Conservation (phyloP, 1,140 invertebrate species). For the Acarapis woodi region DNA sequence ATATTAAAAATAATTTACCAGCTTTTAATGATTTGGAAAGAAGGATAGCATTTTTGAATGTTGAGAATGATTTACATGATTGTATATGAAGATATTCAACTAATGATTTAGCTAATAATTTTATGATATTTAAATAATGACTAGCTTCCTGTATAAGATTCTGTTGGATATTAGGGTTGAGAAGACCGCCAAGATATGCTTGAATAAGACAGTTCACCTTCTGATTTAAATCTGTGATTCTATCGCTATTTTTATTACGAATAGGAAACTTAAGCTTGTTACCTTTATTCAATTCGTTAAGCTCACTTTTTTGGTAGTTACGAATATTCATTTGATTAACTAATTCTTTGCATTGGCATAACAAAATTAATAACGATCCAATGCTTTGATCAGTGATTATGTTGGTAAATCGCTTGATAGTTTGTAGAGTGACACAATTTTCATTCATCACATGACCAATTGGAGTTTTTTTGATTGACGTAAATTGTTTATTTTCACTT, state of each 20-base stretch:
- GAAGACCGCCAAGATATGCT: conserved; percentile 34
- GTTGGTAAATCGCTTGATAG: conserved; percentile 26
- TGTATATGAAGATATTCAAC: conserved; percentile 17
- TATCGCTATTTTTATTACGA: conserved; percentile 25
- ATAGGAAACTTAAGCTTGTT: conserved; percentile 23
- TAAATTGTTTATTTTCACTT: conserved; percentile 22
- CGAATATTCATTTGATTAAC: conserved; percentile 28
- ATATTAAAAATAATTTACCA: too few relatives aligned
- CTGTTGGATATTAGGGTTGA: conserved; percentile 26
- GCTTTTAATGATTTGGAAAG: conserved; percentile 15
- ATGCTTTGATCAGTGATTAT: conserved; percentile 6
- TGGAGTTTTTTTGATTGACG: conserved; percentile 23
- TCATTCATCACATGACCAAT: conserved; percentile 29
- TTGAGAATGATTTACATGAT: conserved; percentile 13
- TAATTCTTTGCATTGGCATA: conserved; percentile 26
- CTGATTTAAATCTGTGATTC: conserved; percentile 24
- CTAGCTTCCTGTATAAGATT: conserved; percentile 33
- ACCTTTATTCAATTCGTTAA: conserved; percentile 28
- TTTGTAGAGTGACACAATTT: conserved; percentile 29
- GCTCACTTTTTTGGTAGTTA: conserved; percentile 25
- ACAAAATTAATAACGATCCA: conserved; percentile 14
- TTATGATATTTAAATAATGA: conserved; percentile 32
- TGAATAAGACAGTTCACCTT: conserved; percentile 41
- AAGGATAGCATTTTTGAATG: conserved; percentile 19
- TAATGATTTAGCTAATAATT: conserved; percentile 31